Base-by-base conservation (phyloP, 2,113 vertebrate genomes). In the Labeo catla region DNA sequence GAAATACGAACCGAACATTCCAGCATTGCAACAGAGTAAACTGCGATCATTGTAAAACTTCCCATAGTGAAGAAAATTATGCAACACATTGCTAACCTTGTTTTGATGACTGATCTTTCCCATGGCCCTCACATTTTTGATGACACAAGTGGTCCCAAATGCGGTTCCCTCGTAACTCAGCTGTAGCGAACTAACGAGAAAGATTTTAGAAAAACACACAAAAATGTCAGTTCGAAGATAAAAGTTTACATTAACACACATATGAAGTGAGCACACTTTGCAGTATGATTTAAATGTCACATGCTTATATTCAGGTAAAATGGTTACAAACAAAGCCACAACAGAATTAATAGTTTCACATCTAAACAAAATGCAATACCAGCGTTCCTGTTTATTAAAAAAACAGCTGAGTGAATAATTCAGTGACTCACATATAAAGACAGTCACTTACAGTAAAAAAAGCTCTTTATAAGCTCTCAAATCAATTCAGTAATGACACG, bases 61-160 rank as follows among this genome's bases (percentile, higher is more conserved):
- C 28, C 28, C 28, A 28, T 28, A 28, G 28, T 28, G 28, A 28
- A 28, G 28, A 28, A 28, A 28, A 28, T 28, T 7, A 36, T 39
- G 7, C 43, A 76, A 76, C n/a, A 54, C 49, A 52, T 7, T 86
- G 16, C 94, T 86, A 90, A 98, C 98, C 96, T 96, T 96, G 87
- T 94, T 93, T 76, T 95, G 95, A 92, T 91, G 95, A 91, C 86
- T 95, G 84, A 98, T 15, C 91, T 86, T 90, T 83, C 97, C 97
- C 84, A 36, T 94, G 66, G 94, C 96, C 93, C 76, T 95, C 80
- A 98, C 95, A 83, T 92, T 92, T 88, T 91, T 95, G 91, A 99
- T 96, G 87, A 88, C 36, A 80, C 95, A 94, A 19, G 59, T 94
- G 9, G 89, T 39, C 91, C 92, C 94, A 70, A 87, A 91, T 86